A percentile compares a stretch with the other conserved stretches of the same genome.
Conservation (phyloP, 2,888 invertebrate genomes). For the Stegophylla sp. region DNA sequence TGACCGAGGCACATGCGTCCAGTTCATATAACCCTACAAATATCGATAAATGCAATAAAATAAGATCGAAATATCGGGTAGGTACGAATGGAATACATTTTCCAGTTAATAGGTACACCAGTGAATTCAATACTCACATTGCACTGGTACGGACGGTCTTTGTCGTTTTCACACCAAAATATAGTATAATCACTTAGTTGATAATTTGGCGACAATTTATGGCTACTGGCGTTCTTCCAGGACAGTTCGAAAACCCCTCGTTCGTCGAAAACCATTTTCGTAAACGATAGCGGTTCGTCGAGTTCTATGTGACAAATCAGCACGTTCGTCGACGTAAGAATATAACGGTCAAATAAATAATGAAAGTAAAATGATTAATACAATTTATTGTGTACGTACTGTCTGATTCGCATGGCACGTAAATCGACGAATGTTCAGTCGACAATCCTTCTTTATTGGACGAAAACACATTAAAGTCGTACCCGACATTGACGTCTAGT, state of each 20-base stretch:
- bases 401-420: slow-evolving; percentile 70
- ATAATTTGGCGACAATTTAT: slow-evolving; percentile 61
- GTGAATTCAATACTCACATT: slow-evolving; percentile 63
- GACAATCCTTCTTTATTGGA: slow-evolving; percentile 71
- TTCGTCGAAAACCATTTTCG: slow-evolving; percentile 76
- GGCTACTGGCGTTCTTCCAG: slow-evolving; percentile 71
- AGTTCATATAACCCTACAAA: slow-evolving; percentile 70
- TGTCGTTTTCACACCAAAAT: slow-evolving; percentile 76
- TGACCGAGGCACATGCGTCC: slow-evolving; percentile 68
- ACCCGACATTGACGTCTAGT: slow-evolving; percentile 65
- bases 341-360: too few species aligned
- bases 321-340: slow-evolving; percentile 42
- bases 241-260: slow-evolving; percentile 75
- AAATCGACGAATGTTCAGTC: slow-evolving; percentile 68
- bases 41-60: slow-evolving; percentile 35
- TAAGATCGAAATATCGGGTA: background rate
- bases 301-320: slow-evolving; percentile 64
- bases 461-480: slow-evolving; percentile 71
- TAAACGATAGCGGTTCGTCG: slow-evolving; percentile 70
- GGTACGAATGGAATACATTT: too few species aligned
- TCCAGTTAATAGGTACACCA: too few species aligned
- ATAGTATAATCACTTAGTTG: slow-evolving; percentile 73
- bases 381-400: slow-evolving; percentile 66
- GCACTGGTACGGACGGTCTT: slow-evolving; percentile 71
- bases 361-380: slow-evolving; percentile 10